phyloP scores from a whole-genome alignment of 1,140 invertebrate species.

The Nixonia krombeini region DNA sequence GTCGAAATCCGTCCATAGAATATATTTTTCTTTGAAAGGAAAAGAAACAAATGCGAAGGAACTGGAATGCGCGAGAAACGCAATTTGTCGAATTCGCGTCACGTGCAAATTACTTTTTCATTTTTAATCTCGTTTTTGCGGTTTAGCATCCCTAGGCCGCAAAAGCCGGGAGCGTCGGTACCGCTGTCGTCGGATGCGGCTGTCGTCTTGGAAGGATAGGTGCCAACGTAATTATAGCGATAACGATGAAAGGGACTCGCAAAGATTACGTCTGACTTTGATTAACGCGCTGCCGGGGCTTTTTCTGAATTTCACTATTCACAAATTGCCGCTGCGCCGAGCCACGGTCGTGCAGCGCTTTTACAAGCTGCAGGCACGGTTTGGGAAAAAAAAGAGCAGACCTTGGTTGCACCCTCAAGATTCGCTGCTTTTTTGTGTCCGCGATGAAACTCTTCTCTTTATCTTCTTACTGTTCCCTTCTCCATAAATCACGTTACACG shows the following conservation, averaged over 20 bases:
- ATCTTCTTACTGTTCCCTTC: constrained; percentile 11
- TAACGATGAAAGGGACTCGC: constrained; percentile 43
- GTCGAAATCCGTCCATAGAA: no score
- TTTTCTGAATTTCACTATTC: constrained; percentile 42
- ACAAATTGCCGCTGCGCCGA: constrained; percentile 24
- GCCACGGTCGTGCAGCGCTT: constrained; percentile 19
- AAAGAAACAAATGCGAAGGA: no score
- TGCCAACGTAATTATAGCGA: constrained; percentile 44
- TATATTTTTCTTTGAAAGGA: no score
- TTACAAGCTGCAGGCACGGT: constrained; percentile 11
- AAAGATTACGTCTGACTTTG: constrained; percentile 43
- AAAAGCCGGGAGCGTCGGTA: not conserved
- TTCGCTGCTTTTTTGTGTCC: constrained; percentile 26
- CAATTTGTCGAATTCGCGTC: no score
- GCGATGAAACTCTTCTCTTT: constrained; percentile 12
- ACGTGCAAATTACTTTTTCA: no score
- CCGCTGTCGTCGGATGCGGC: constrained; percentile 28
- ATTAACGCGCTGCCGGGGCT: constrained; percentile 31
- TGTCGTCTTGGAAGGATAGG: constrained; percentile 40
- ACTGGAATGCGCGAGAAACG: no score
- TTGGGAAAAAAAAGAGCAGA: constrained; percentile 3
- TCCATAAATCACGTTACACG: constrained; percentile 26
- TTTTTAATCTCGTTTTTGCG: no score
- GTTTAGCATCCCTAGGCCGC: no score
- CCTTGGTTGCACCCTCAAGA: not conserved